Base-by-base conservation (phyloP, 2,797 vertebrate species). In the Vireo griseus region DNA sequence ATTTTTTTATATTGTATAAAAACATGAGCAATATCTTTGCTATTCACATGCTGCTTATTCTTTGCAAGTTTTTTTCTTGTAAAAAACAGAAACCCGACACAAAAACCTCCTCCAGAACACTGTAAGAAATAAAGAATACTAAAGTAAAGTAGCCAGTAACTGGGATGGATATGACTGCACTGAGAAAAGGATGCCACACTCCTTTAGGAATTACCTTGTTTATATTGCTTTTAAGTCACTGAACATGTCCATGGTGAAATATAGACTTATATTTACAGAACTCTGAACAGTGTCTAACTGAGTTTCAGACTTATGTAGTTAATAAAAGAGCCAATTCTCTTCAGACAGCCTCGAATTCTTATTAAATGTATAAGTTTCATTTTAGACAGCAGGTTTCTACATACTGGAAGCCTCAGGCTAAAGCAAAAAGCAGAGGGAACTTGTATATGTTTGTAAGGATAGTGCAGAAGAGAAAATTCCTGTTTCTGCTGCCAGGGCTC, bases 221-320 rank as follows among this genome's bases (percentile, higher is more conserved):
- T 87, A 58, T 92, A 55, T 75, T 95, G 81, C 81, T 95, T 71
- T 89, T 92, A 83, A 88, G 91, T 91, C 81, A 68, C 85, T 80
- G 89, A 96, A 93, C 37, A 5, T 55, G 62, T 89, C 91, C 29
- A 6, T 63, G 54, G 75, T 94, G 95, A 97, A 95, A 96, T 95
- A 96, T 28, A 66, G 71, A 58, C 66, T 66, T 93, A 66, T 6
- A 96, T 94, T 93, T 95, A 89, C 87, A 81, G 62, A 91, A 86
- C 73, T 67, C 89, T 79, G 91, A 92, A 42, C 79, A 84, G 48
- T 81, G 44, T 76, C 94, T 92, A 79, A 92, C 87, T 87, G 94
- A 96, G 89, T 94, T 95, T 89, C 91, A 97, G 85, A 95, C 92
- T 96, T 93, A 96, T 94, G 91, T 88, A 78, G 96, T 94, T 95